phyloP scores from a whole-genome alignment of 2,113 vertebrate species.

The Tyto alba region DNA sequence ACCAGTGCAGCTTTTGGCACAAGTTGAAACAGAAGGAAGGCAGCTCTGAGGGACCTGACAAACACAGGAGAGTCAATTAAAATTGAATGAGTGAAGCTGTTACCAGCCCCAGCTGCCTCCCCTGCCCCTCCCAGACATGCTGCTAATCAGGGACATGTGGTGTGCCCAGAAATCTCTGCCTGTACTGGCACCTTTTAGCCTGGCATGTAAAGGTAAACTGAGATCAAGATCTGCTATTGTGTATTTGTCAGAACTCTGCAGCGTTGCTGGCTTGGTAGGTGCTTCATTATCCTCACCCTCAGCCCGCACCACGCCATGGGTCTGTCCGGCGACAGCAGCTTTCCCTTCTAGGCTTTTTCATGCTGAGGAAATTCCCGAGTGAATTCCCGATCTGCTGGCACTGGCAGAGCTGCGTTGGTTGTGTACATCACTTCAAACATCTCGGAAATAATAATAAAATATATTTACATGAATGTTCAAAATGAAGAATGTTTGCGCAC shows the following conservation, averaged over 20 bases:
- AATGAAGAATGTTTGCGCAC: neutral
- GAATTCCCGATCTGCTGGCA: neutral
- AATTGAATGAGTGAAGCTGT: slow-evolving; percentile 41
- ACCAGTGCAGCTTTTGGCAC: slow-evolving; percentile 11
- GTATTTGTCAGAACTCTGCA: neutral
- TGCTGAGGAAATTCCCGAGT: neutral
- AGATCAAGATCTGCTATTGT: neutral
- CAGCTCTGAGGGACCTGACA: neutral
- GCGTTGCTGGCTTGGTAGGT: neutral
- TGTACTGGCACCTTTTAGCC: neutral
- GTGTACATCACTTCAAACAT: neutral
- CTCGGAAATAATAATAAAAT: neutral
- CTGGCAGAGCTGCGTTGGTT: neutral
- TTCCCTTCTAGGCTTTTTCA: neutral
- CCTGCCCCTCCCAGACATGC: neutral
- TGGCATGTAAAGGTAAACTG: neutral
- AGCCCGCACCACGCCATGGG: fast-evolving
- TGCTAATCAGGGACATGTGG: slow-evolving; percentile 4
- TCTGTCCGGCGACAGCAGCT: fast-evolving
- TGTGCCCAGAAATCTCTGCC: neutral
- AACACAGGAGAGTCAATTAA: slow-evolving; percentile 45
- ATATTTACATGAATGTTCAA: neutral
- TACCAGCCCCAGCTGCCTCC: slow-evolving; percentile 37
- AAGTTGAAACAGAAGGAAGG: slow-evolving; percentile 4
- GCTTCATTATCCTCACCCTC: neutral